Evolutionary conservation across 2,797 vertebrate species (phyloP), one percentile per base, ranked within the genome.

Genomic region (Sylvilagus floridanus): DNA sequence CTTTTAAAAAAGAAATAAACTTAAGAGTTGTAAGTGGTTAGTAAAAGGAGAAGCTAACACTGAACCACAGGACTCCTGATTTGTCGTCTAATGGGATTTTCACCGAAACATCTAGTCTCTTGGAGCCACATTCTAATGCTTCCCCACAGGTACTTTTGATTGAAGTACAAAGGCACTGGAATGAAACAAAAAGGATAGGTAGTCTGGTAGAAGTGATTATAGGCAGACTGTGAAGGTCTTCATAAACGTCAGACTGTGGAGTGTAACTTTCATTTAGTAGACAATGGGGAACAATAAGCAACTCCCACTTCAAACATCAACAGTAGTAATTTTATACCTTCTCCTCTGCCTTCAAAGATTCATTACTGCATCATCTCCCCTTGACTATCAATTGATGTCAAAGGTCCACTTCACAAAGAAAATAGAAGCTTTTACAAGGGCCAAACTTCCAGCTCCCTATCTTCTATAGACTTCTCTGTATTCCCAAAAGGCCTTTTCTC

Each of bases 331-430:
- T 50, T 83, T 76, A 94, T n/a, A 92, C 28, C 19, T 68, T 73
- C 68, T 63, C 77, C 52, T 62, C 71, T 86, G 35, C 75, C 93
- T 93, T 88, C 75, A 78, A 92, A 92, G 88, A 91, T 37, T 42
- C 19, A 4, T 65, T 52, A 66, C 79, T 84, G 75, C 82, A 76
- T 16, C 79, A 76, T 52, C 84, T 95, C 47, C 71, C 26, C 83
- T 85, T 69, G 35, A 66, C 71, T 73, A 28, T 82, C 85, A 37
- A 42, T n/a, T 65, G n/a, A 22, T 93, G 52, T 65, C 88, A 85
- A 88, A 73, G 37, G 52, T 69, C 68, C 87, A 78, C 50, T 82
- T 94, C 19, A 42, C 63, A 93, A 89, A 93, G 82, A 96, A 94
- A 95, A 90, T 0, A 77, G n/a, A 90, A 84, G 73, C 37, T 94